Evolutionary conservation across 2,113 vertebrate species (phyloP), one percentile per base, ranked within the genome.

Genomic region (Setophaga coronata): DNA sequence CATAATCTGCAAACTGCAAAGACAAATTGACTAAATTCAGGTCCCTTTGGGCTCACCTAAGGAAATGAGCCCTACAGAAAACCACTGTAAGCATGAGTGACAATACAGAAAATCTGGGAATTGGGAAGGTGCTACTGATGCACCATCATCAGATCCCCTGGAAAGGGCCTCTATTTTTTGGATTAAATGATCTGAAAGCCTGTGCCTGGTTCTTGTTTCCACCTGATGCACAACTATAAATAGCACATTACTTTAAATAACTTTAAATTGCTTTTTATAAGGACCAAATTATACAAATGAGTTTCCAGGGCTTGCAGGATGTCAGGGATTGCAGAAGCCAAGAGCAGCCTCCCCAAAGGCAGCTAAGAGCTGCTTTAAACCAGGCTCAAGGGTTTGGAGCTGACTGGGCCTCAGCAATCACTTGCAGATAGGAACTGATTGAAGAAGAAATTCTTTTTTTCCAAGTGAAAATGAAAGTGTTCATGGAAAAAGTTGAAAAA

Each of bases 1-100:
- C 74, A 88, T 14, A 87, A 62, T 18, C 29, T 71, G 33, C 42
- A 91, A 73, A 73, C n/a, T 21, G 16, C 21, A 25, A 85, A 28
- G 62, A 89, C 29, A 94, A 82, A 94, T 89, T 89, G 89, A 95
- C 84, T 91, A 54, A 96, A 87, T 84, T 84, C 76, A 94, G 88
- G 92, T 94, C 76, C 67, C 90, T 86, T 48, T 33, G 56, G 60
- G 54, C 65, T 96, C 90, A 93, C 84, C 73, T 84, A 88, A 94
- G 96, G 73, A 97, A 96, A 93, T 9, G 19, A 74, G 65, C 36
- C 71, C 74, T 47, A 48, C 42, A 94, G 50, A 93, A 97, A 87
- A 84, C 66, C 56, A 76, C 48, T 80, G 50, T 43, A 88, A 74
- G 33, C 50, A 34, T 20, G 33, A 92, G n/a, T 93, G 88, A 94